These are phyloP conservation scores for Panulirus ornatus DNA, from an alignment of 1,140 invertebrate genomes.

Conservation along the genomic window DNA sequence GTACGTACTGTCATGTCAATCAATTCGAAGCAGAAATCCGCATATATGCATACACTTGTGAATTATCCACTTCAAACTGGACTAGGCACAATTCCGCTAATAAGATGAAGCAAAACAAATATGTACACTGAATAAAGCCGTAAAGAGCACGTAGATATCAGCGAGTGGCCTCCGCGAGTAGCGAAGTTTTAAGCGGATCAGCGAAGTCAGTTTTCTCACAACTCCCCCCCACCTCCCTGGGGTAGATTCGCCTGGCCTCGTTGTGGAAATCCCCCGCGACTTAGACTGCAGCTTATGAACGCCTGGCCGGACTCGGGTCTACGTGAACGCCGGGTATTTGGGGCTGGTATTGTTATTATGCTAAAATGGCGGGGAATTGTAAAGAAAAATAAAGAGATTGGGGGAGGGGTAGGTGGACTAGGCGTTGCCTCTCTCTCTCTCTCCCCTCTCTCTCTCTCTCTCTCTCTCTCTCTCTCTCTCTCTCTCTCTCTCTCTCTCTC, in stretches of 20 bases:
- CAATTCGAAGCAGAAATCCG: neutral
- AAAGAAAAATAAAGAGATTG: no score
- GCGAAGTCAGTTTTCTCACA: neutral
- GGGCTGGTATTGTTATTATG: neutral
- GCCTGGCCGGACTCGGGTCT: neutral
- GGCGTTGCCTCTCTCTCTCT: neutral
- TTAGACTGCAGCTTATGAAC: neutral
- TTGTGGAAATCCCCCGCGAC: neutral
- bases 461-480: neutral
- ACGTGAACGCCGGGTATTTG: neutral
- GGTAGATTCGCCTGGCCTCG: neutral
- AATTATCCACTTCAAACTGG: neutral
- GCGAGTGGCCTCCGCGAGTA: neutral
- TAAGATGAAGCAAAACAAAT: neutral
- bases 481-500: conserved; percentile 5
- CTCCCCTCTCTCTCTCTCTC: neutral
- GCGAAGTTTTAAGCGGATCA: neutral
- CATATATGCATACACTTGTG: neutral
- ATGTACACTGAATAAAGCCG: no score
- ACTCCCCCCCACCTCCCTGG: neutral
- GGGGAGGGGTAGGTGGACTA: no score
- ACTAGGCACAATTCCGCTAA: neutral
- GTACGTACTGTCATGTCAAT: neutral
- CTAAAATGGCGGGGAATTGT: neutral
- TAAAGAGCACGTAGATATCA: neutral